Evolutionary conservation across 1,140 invertebrate species (phyloP), one percentile per base, ranked within the genome.

Genomic region (Euglossa dilemma): DNA sequence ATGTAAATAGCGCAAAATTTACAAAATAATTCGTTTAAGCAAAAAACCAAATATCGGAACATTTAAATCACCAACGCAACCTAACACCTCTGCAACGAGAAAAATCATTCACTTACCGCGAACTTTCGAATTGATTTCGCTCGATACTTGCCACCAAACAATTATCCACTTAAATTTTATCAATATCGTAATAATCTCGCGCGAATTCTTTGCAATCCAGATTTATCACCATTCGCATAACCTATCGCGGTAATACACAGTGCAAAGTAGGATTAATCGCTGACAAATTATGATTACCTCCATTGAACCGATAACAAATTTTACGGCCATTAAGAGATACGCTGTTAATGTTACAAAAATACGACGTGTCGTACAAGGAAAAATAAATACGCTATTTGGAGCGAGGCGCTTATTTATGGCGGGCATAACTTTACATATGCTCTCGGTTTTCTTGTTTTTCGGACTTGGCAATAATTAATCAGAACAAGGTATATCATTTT

Each of bases 381-480:
- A 43, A 52, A 50, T 63, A 80, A 74, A 63, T 63, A 28, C 9
- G 12, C 11, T 63, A 50, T 80, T 64, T 73, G 69, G 57, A 45
- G n/a, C 50, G 47, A 47, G 79, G 28, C n/a, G 45, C 18, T 74
- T 74, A 74, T 80, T 80, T 76, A 50, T 43, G 47, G 50, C 74
- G 23, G 12, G 25, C 47, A 52, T 23, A 64, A 52, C 25, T 76
- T 64, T 25, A 47, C 54, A 50, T 5, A n/a, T 20, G 20, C 14
- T 4, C n/a, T 61, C 56, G 28, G 25, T 64, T 74, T 52, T 47
- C 23, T 61, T 20, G 20, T 64, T 56, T 54, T 71, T 52, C 14
- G 14, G 56, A n/a, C 57, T 18, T 64, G 71, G n/a, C 50, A 45
- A 74, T 74, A 66, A 80, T 80, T 80, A 80, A 80, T 80, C 79